A percentile compares a stretch with the other conserved stretches of the same genome.
Conservation (phyloP, 1,140 invertebrate species). For the Drosophila persimilis region DNA sequence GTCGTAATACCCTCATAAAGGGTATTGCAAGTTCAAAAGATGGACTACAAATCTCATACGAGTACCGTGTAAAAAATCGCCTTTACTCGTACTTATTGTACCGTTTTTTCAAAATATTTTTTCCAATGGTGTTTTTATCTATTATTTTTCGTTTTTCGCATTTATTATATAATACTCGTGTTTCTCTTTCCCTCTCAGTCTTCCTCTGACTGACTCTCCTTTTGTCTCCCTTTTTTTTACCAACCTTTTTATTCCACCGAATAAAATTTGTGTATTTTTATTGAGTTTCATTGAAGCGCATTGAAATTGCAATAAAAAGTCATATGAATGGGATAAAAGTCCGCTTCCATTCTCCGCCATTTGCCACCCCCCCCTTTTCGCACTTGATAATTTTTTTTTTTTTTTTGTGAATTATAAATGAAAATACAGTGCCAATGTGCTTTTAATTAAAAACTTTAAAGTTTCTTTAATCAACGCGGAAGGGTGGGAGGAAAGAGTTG, state of each 20-base stretch:
- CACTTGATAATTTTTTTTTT: conserved; percentile 28
- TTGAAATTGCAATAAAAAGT: conserved; percentile 79
- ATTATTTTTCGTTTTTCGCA: conserved; percentile 44
- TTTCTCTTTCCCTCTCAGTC: conserved; percentile 12
- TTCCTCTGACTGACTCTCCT: background rate
- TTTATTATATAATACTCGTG: conserved; percentile 46
- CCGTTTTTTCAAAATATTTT: conserved; percentile 40
- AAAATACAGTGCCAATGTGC: conserved; percentile 72
- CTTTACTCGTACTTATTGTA: conserved; percentile 15
- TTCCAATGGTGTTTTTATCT: conserved; percentile 39
- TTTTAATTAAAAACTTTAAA: conserved; percentile 78
- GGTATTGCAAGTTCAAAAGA: too few species aligned
- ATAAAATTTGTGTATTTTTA: conserved; percentile 64
- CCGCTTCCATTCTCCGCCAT: background rate
- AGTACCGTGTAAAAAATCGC: conserved; percentile 30
- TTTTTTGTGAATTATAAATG: conserved; percentile 71
- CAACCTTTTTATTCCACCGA: conserved; percentile 21
- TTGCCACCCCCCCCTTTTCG: background rate
- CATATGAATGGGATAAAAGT: conserved; percentile 53
- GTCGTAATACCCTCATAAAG: too few species aligned
- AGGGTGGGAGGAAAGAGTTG: conserved; percentile 12
- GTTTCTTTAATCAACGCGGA: conserved; percentile 28
- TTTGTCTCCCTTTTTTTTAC: conserved; percentile 8
- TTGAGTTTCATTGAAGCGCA: conserved; percentile 79
- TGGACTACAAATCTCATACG: background rate